Base-by-base conservation (phyloP, 2,797 vertebrate species). In the Accipiter superciliosus region DNA sequence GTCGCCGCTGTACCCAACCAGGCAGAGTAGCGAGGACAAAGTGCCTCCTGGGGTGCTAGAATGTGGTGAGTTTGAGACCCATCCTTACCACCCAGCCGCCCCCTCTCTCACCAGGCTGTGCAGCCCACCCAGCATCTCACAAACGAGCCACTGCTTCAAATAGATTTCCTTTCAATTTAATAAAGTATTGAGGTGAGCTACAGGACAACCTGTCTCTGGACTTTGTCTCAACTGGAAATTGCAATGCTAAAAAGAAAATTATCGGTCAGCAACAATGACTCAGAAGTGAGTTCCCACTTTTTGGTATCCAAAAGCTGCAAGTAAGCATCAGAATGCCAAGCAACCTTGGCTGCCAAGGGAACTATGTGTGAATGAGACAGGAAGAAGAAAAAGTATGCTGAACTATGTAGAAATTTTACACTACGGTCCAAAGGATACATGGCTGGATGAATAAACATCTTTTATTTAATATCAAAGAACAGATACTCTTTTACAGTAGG, bases 281-380 rank as follows among this genome's bases (percentile, higher is more conserved):
- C 61, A 95, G 71, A 73, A 71, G 74, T 6, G 4, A 95, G 66
- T 83, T 96, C 71, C 44, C 50, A 55, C 21, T 93, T 96, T 95
- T 78, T 35, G 21, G 72, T 63, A 84, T 76, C 66, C 90, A 79
- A 62, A 78, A 97, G 59, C 69, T 58, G 15, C 74, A 87, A 88
- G 78, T 17, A 91, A 96, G 67, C 53, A 87, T 45, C 69, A 78
- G 77, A 91, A 88, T 70, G 73, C 82, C 86, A 86, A 96, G 69
- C 57, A 95, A 69, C 19, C n/a, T 31, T 50, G 53, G 66, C 65
- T 90, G 76, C 83, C 80, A 89, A 89, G 55, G 29, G 18, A 76
- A 90, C 58, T 45, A 86, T 67, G 57, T 78, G 77, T 84, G 77
- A 93, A 95, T 69, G 83, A 90, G 74, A 58, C 29, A 90, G 59